Evolutionary conservation across 2,113 vertebrate species (phyloP), one percentile per base, ranked within the genome.

Genomic region (Tachuris rubrigastra): DNA sequence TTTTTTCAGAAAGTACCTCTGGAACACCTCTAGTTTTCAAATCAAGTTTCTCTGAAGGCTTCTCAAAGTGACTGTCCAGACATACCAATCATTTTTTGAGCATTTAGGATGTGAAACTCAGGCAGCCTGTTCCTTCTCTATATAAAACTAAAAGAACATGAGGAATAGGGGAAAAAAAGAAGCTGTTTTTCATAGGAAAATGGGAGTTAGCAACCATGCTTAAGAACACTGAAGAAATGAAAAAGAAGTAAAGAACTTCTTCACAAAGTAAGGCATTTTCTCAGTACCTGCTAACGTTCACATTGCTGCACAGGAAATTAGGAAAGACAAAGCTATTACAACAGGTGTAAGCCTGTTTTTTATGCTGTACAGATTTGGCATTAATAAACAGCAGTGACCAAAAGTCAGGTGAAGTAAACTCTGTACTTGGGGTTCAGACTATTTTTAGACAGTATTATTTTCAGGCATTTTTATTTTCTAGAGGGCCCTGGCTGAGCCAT

Each of bases 171-270:
- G 21, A 5, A 3, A 30, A n/a, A 39, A 80, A 39, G 16, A 44
- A 80, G 49, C 20, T 73, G 10, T 74, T 96, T 95, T 90, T 79
- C 79, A 77, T 56, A 55, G 72, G 28, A 84, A 83, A 95, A 86
- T 15, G 31, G n/a, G 41, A 89, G 31, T 49, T 93, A 88, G 31
- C 30, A 77, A 67, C 44, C n/a, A 56, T 50, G 28, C 16, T 86
- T 72, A 55, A 53, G 44, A 84, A 77, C 85, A 56, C 2, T 33
- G 31, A 41, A 58, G 47, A 84, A 75, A 67, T 25, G 39, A 49
- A 47, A 55, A 84, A 56, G 39, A 49, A 78, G 63, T 31, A 35
- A 65, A 52, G 6, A 56, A n/a, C 27, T 63, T 35, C 24, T 85
- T 82, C 28, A 52, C 25, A 77, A 87, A 93, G 75, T 72, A 74